Percentiles rank a stretch among this genome's conserved stretches.
Evolutionary conservation across 2,797 vertebrate species (phyloP).

Genomic region (Tapirus indicus): DNA sequence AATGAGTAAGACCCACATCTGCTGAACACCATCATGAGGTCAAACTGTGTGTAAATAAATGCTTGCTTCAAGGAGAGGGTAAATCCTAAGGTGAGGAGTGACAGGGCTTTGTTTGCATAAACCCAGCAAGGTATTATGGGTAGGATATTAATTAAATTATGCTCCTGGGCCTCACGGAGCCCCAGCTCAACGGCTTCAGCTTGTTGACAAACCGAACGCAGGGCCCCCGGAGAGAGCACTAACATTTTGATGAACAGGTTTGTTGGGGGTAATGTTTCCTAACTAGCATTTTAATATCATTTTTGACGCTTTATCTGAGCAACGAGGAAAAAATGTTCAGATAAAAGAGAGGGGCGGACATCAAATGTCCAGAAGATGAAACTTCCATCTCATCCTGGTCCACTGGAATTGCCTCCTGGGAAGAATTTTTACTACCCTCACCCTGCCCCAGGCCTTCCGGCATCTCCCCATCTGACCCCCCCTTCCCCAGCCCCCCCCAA

Average conservation of each 20-base stretch:
- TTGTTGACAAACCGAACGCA: conserved; percentile 81
- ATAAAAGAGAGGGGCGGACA: conserved; percentile 63
- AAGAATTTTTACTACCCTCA: neutral
- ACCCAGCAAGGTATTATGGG: conserved; percentile 72
- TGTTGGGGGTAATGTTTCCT: conserved; percentile 76
- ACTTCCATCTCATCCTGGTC: conserved; percentile 20
- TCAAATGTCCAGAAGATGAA: conserved; percentile 64
- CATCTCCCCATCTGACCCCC: too few relatives aligned
- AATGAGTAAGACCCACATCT: conserved; percentile 83
- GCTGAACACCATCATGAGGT: conserved; percentile 82
- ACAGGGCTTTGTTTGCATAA: conserved; percentile 70
- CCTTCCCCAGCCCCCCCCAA: neutral
- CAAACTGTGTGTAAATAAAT: conserved; percentile 80
- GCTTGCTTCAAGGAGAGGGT: conserved; percentile 83
- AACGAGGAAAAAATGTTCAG: conserved; percentile 39
- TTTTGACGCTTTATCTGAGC: conserved; percentile 71
- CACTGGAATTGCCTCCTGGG: conserved; percentile 18
- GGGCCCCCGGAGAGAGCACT: conserved; percentile 72
- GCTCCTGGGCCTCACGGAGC: conserved; percentile 76
- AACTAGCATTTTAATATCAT: conserved; percentile 80
- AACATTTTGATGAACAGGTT: conserved; percentile 81
- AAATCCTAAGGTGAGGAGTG: conserved; percentile 79
- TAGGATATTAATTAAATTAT: conserved; percentile 84
- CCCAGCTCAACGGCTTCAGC: conserved; percentile 71
- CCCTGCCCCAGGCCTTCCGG: neutral